These are phyloP conservation scores for Cephalotes varians DNA, from an alignment of 2,888 invertebrate species.

Conservation along the genomic window DNA sequence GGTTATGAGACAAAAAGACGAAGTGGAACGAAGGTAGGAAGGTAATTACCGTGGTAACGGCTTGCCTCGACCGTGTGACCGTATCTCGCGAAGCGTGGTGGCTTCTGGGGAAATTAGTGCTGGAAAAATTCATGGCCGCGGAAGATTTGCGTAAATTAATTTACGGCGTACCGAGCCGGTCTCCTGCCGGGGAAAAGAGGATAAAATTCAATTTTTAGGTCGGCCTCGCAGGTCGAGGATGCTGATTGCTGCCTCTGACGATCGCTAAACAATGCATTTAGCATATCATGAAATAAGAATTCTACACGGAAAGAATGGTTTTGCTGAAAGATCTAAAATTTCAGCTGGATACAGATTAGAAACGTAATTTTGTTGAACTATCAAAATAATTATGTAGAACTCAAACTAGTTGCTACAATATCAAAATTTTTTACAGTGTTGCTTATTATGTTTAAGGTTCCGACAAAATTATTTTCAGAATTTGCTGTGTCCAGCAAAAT, in stretches of 20 bases:
- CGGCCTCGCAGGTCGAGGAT: slow-evolving; percentile 21
- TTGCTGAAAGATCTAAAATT: too few species aligned
- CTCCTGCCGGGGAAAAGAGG: slow-evolving; percentile 56
- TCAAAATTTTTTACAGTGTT: too few species aligned
- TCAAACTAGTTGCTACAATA: too few species aligned
- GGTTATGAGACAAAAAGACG: slow-evolving; percentile 83
- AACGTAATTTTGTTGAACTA: too few species aligned
- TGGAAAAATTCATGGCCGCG: slow-evolving; percentile 80
- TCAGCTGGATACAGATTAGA: too few species aligned
- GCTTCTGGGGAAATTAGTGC: slow-evolving; percentile 80
- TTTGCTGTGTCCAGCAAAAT: too few species aligned
- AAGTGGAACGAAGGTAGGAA: slow-evolving; percentile 77
- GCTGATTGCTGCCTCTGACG: slow-evolving; percentile 13
- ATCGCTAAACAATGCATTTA: neutral
- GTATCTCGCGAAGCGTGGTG: slow-evolving; percentile 70
- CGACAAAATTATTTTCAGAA: too few species aligned
- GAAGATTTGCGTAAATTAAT: slow-evolving; percentile 83
- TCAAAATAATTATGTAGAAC: too few species aligned
- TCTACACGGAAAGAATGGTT: too few species aligned
- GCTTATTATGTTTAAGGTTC: too few species aligned
- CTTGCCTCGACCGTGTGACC: slow-evolving; percentile 72
- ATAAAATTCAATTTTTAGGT: slow-evolving; percentile 73
- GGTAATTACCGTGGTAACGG: slow-evolving; percentile 83
- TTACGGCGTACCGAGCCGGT: slow-evolving; percentile 70
- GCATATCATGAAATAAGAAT: neutral